phyloP scores from a whole-genome alignment of 2,797 vertebrate species.

The Loriculus beryllinus region DNA sequence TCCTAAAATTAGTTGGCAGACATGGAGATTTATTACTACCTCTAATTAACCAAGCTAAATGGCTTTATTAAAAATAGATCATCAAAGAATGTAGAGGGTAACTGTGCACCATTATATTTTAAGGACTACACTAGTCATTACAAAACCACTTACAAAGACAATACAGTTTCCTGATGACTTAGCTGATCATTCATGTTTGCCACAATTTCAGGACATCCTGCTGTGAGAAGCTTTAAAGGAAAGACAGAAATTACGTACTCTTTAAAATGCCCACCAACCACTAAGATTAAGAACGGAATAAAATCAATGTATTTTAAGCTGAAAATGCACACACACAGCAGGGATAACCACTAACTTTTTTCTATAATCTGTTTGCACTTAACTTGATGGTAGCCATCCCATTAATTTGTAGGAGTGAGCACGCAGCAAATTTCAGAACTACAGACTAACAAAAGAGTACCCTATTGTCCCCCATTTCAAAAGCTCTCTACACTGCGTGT shows the following conservation, averaged over 20 bases:
- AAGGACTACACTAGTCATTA: background rate
- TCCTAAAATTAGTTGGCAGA: constrained; percentile 12
- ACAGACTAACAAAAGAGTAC: background rate
- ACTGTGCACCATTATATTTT: background rate
- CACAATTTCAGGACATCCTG: background rate
- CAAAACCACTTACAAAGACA: background rate
- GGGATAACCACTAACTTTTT: background rate
- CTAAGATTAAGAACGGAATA: background rate
- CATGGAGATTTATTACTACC: constrained; percentile 25
- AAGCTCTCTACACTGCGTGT: background rate
- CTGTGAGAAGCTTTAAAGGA: background rate
- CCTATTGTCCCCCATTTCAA: background rate
- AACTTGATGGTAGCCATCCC: background rate
- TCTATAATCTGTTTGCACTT: background rate
- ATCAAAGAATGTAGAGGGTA: background rate
- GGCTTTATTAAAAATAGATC: constrained; percentile 58
- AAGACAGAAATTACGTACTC: background rate
- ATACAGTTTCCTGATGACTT: background rate
- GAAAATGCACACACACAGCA: background rate
- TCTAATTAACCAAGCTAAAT: constrained; percentile 53
- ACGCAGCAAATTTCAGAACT: background rate
- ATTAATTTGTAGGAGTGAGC: background rate
- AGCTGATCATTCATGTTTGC: background rate
- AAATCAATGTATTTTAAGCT: background rate
- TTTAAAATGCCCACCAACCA: background rate